Conservation (phyloP, 1,140 invertebrate species). For the Drosophila bipectinata region DNA sequence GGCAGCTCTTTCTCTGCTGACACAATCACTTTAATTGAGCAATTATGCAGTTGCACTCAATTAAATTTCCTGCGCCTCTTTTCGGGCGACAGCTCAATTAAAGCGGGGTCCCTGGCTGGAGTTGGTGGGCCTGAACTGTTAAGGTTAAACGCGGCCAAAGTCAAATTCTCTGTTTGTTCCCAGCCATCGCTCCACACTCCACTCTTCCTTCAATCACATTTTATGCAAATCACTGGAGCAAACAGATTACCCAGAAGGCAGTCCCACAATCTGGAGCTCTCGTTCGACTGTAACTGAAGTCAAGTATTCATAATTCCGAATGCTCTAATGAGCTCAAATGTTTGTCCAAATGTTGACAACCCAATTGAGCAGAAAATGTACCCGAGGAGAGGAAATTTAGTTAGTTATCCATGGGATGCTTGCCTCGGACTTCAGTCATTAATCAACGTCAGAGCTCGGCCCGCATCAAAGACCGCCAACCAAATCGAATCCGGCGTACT, state of each 20-base stretch:
- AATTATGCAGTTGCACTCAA: constrained; percentile 78
- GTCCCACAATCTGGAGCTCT: constrained; percentile 1
- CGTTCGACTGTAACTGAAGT: constrained; percentile 21
- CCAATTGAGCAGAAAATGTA: constrained; percentile 75
- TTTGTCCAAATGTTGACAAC: constrained; percentile 74
- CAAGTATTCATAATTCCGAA: constrained; percentile 71
- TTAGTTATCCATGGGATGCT: constrained; percentile 16
- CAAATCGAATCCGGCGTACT: constrained; percentile 35
- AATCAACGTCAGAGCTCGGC: constrained; percentile 57
- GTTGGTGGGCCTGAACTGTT: constrained; percentile 9
- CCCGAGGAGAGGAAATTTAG: constrained; percentile 13
- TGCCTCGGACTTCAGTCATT: constrained; percentile 44
- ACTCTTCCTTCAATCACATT: constrained; percentile 20
- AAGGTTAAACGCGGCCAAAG: constrained; percentile 34
- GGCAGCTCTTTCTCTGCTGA: constrained; percentile 17
- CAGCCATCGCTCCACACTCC: constrained; percentile 9
- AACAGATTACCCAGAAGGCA: constrained; percentile 54
- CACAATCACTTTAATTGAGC: constrained; percentile 76
- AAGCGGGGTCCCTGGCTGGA: constrained; percentile 28
- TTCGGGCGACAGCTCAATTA: constrained; percentile 44
- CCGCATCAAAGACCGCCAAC: constrained; percentile 36
- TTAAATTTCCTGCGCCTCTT: constrained; percentile 52
- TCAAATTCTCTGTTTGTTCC: constrained; percentile 8
- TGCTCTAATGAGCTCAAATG: constrained; percentile 73
- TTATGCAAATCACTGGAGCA: constrained; percentile 72